phyloP scores from a whole-genome alignment of 2,113 vertebrate species.

The Corvus moneduloides region DNA sequence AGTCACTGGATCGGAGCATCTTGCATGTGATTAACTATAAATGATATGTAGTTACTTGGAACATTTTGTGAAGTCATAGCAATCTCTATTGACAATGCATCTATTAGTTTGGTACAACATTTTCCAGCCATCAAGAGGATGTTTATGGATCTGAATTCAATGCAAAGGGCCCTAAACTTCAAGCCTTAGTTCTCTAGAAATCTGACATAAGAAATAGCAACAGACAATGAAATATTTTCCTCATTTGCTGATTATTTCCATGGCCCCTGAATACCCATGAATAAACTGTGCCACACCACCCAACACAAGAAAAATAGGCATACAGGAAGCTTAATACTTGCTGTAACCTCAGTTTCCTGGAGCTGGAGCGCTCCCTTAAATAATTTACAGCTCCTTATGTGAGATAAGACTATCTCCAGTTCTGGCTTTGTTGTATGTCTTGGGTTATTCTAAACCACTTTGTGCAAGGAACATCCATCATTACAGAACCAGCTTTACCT shows the following conservation, averaged over 20 bases:
- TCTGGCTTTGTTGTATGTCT: background rate
- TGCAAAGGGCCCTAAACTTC: background rate
- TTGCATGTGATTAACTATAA: background rate
- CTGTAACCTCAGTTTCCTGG: slow-evolving; percentile 63
- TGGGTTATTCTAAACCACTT: slow-evolving; percentile 32
- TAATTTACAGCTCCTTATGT: slow-evolving; percentile 62
- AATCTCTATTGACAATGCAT: background rate
- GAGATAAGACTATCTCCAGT: slow-evolving; percentile 59
- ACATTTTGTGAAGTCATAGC: background rate
- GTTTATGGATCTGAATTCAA: background rate
- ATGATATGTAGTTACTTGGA: background rate
- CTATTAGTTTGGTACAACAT: background rate
- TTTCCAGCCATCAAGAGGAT: background rate
- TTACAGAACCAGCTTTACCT: slow-evolving; percentile 34
- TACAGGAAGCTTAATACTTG: slow-evolving; percentile 65
- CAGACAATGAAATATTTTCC: slow-evolving; percentile 45
- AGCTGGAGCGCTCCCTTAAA: slow-evolving; percentile 44
- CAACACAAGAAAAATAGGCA: slow-evolving; percentile 59
- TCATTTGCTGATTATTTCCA: slow-evolving; percentile 54
- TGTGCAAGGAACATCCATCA: slow-evolving; percentile 54
- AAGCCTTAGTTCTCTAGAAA: slow-evolving; percentile 1
- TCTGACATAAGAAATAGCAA: slow-evolving; percentile 15
- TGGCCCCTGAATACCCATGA: slow-evolving; percentile 18
- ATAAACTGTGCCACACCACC: slow-evolving; percentile 40
- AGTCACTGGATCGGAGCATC: background rate